Base-by-base conservation (phyloP, 2,113 vertebrate genomes). In the Narcine bancroftii region DNA sequence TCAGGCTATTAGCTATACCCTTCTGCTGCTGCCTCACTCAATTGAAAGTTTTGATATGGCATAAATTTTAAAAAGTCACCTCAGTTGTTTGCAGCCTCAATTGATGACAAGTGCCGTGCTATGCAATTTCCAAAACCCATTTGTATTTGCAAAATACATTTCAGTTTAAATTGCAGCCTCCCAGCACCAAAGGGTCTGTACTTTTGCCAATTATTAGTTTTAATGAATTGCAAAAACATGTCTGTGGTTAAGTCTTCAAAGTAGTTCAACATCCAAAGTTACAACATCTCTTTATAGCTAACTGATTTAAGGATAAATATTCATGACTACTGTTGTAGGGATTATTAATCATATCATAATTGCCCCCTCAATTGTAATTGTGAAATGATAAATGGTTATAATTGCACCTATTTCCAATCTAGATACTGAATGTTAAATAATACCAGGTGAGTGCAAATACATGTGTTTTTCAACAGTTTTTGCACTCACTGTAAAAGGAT, bases 101-200 rank as follows among this genome's bases (percentile, higher is more conserved):
- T 92, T 92, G 94, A 95, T 95, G 97, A 97, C 97, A 97, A 95
- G 93, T 95, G 11, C 89, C 39, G 0, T 45, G 63, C 47, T 53
- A 91, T 94, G 93, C 94, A 89, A 96, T 96, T 96, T 95, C 94
- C 94, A 96, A 95, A 97, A 97, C 97, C 97, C 95, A 97, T 96
- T 97, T 97, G 94, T 95, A 96, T 97, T 95, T 96, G 94, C 94
- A 94, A 94, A 95, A 85, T 93, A 95, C 92, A 93, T 93, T 93
- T 93, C 94, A 93, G 29, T 93, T 93, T 92, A 94, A 94, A 94
- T 93, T 94, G 94, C n/a, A 92, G 93, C 93, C 75, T 94, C 95
- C 95, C 93, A 94, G 94, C 94, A 71, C 72, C 29, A 73, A 94
- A 85, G 93, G 92, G 92, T 93, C 93, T 93, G 93, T 93, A 93